phyloP scores from a whole-genome alignment of 1,140 invertebrate genomes.

The Bombus pascuorum region DNA sequence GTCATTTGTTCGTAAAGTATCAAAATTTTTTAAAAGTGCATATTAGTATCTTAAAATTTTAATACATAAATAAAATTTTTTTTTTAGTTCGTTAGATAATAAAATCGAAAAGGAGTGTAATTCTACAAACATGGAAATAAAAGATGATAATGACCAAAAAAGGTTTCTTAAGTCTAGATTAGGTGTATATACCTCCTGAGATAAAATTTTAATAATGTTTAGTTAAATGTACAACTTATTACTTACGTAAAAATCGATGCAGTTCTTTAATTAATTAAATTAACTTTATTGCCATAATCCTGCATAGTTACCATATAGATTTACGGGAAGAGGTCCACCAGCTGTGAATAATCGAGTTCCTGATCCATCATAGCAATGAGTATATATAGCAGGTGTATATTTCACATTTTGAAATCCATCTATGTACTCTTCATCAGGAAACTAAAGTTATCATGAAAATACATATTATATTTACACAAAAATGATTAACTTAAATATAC shows the following conservation, averaged over 20 bases:
- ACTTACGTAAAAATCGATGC: constrained; percentile 56
- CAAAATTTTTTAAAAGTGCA: constrained; percentile 7
- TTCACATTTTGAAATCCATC: constrained; percentile 92
- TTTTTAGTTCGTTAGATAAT: neutral
- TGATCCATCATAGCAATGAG: constrained; percentile 96
- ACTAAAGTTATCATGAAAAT: constrained; percentile 81
- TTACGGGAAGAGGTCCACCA: constrained; percentile 95
- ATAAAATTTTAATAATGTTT: constrained; percentile 13
- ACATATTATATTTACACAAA: constrained; percentile 21
- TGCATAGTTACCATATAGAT: constrained; percentile 91
- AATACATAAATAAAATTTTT: neutral
- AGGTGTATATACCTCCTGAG: constrained; percentile 32
- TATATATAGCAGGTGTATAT: constrained; percentile 97
- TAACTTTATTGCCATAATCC: constrained; percentile 86
- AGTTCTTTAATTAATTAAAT: constrained; percentile 34
- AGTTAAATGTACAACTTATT: constrained; percentile 59
- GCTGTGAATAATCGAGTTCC: constrained; percentile 96
- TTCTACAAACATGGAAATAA: neutral
- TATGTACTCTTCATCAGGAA: constrained; percentile 91
- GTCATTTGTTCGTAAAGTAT: constrained; percentile 8
- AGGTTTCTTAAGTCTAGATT: constrained; percentile 14
- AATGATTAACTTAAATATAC: neutral
- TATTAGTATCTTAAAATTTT: neutral
- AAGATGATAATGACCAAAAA: neutral
- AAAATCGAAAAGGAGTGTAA: neutral